Base-by-base conservation (phyloP, 2,113 vertebrate genomes). In the Vulpes ferrilata region DNA sequence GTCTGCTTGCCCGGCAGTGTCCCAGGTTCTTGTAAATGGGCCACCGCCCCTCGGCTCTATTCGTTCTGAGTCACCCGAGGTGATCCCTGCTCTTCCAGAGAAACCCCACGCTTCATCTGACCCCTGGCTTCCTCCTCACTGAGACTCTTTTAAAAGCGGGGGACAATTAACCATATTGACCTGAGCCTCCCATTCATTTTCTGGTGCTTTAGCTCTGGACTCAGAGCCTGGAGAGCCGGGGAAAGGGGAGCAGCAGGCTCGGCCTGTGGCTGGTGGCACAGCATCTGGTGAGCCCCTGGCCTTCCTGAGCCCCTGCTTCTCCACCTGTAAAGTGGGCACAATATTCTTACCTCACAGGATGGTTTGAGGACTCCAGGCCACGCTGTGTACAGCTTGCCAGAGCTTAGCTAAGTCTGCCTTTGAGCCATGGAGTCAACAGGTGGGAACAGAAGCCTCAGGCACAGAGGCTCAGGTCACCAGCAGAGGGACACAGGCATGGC, bases 401-500 rank as follows among this genome's bases (percentile, higher is more conserved):
- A 43, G 25, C 23, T 38, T 7, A 30, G 43, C 55, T 12, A 32
- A 43, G 55, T 27, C 86, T 30, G 32, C 69, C 8, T 15, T 48
- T 0, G 32, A 32, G 13, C 64, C 27, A 0, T 0, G 55, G 13
- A 5, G n/a, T 25, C 76, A 3, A 1, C 7, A 3, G 48, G 11
- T 0, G 0, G 0, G 30, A 38, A 30, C 27, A 6, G n/a, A 11
- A 35, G 35, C 35, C 35, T 35, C 0, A 2, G 25, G 38, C 8
- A 11, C 9, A 6, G 69, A 79, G 71, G 51, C 51, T 64, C 78
- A 30, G 82, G 79, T 20, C 23, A 0, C 20, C 0, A 0, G 11
- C 1, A 22, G 81, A 86, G 38, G 48, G 48, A 43, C 1, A 6
- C 2, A 17, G 0, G 11, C 32, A 7, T 0, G 13, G n/a, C 25